Base-by-base conservation (phyloP, 2,888 invertebrate genomes). In the Drosophila planitibia region DNA sequence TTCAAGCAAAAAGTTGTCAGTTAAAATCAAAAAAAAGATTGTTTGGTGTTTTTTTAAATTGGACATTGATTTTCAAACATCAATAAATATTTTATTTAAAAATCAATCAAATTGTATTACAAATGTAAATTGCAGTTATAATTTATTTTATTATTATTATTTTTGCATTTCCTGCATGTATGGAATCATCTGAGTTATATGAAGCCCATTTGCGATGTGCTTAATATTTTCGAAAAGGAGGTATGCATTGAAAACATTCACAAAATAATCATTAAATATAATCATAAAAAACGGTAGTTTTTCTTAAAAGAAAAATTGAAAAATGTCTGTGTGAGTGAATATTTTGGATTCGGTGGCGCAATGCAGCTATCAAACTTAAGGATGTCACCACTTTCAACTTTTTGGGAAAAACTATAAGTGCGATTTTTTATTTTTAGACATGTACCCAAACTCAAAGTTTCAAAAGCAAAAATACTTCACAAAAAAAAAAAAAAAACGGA, bases 221-320 rank as follows among this genome's bases (percentile, higher is more conserved):
- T 91, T 0, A 93, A 92, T 65, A 70, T 92, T 54, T 54, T 86
- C 19, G 90, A 91, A 59, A 85, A 80, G 25, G 77, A 91, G 82
- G 92, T 92, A 67, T 28, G 0, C 7, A 39, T n/a, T 4, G 5
- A 32, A 16, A 16, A 7, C 5, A 2, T n/a, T 25, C 14, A 9
- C 14, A 3, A 3, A 12, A 28, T 25, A 6, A 1, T 7, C 25
- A 25, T 25, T 19, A 4, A 33, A 33, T 12, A 12, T 12, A 12
- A 33, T 33, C 33, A 33, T 33, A 33, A 12, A 33, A 12, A 4
- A 12, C n/a, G 5, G 6, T 3, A 3, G 0, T 12, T 0, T 6
- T 22, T 6, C 1, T 53, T 1, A 6, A 22, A 9, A 0, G 1
- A 64, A 19, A 52, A 9, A 33, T 54, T 35, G 1, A n/a, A 35